Base-by-base conservation (phyloP, 2,888 invertebrate species). In the Microplitis deprimator region DNA sequence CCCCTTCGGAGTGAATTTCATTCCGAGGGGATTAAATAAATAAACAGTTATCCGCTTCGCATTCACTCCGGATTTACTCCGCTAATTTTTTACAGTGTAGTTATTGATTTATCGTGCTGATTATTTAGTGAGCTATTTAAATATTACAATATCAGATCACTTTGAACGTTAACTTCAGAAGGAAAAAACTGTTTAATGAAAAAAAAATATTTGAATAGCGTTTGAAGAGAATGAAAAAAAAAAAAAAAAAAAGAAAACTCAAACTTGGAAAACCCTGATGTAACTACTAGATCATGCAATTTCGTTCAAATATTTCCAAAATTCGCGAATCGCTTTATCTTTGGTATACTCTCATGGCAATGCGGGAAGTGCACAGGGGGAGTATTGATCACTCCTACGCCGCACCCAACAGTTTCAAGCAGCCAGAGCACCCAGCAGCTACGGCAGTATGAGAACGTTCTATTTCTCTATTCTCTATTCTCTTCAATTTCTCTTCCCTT, bases 311-410 rank as follows among this genome's bases (percentile, higher is more conserved):
- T 20, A 10, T 77, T 80, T 75, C 75, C 79, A 74, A 82, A 84
- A 82, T 83, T 83, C 78, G 75, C 78, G 74, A 81, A 79, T 81
- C 83, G 81, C 73, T 83, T 82, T 82, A 80, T 86, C 88, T 86
- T 84, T 82, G 86, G 85, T 85, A 29, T 29, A 83, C 84, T 86
- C 85, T 80, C 82, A 83, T 79, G 84, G 85, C 83, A 85, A 83
- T 83, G 82, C 82, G 82, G 85, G 13, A 50, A 13, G 13, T 50
- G 50, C 83, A 83, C 85, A 84, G 84, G 68, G 84, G 85, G 85
- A 88, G 88, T 89, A 89, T 89, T 89, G 89, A 89, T 89, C 89
- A 88, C 85, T 84, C 85, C 86, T 85, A 86, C 85, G 85, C 84
- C 86, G 84, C 85, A 83, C 84, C 86, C 87, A 85, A 84, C 83